Evolutionary conservation across 2,888 invertebrate genomes (phyloP).

Genomic region (Lasioglossum morio): DNA sequence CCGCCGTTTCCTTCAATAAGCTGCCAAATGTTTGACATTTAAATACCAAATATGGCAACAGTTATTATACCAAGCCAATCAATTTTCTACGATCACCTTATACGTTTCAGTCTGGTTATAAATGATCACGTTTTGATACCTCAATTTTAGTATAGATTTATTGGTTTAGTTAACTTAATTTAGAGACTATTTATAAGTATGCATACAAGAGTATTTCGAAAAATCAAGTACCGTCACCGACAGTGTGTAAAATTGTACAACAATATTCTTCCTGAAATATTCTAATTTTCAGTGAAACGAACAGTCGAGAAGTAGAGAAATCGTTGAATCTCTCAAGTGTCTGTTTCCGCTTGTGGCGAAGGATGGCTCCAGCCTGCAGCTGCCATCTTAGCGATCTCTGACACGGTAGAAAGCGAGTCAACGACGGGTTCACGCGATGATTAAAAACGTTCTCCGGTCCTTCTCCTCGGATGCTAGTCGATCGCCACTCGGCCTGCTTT

Average conservation of each 20-base stretch:
- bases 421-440: slow-evolving; percentile 21
- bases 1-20: too few species aligned
- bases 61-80: too few species aligned
- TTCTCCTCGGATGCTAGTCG: slow-evolving; percentile 34
- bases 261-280: not conserved
- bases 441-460: slow-evolving; percentile 27
- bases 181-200: too few species aligned
- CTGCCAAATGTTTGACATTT: not conserved
- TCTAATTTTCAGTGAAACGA: not conserved
- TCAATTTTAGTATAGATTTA: too few species aligned
- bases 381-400: not conserved
- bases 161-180: too few species aligned
- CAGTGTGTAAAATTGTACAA: not conserved
- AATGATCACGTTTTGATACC: too few species aligned
- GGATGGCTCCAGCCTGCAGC: not conserved
- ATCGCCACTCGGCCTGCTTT: slow-evolving; percentile 43
- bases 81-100: too few species aligned
- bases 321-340: not conserved
- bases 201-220: too few species aligned
- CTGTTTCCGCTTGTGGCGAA: not conserved
- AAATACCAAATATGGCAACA: not conserved
- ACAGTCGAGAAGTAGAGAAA: not conserved
- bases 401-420: slow-evolving; percentile 13
- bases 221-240: not conserved
- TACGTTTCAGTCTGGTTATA: too few species aligned